Percentiles rank a stretch among this genome's conserved stretches.
phyloP scores from a whole-genome alignment of 2,888 invertebrate species.

The Taphrorychus bicolor region DNA sequence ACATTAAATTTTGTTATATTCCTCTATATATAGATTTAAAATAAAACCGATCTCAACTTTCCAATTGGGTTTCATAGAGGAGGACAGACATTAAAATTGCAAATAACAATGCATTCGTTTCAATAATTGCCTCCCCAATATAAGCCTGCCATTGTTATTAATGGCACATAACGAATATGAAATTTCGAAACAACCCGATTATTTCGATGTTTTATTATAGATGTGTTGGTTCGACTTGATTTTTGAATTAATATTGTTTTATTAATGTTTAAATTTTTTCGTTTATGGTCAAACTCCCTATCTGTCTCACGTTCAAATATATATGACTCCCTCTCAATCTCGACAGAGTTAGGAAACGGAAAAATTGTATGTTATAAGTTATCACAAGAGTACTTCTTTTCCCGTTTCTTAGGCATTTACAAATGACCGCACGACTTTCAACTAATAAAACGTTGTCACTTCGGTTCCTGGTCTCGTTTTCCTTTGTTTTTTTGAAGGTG shows the following conservation, averaged over 20 bases:
- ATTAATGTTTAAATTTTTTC: too few relatives aligned
- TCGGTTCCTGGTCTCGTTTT: conserved; percentile 15
- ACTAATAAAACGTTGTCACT: conserved; percentile 21
- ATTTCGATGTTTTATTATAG: neutral
- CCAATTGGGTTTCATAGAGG: neutral
- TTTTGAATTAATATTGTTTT: neutral
- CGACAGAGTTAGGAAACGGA: too few relatives aligned
- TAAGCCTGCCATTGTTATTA: neutral
- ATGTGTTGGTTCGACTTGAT: neutral
- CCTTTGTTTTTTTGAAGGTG: conserved; percentile 8
- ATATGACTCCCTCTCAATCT: too few relatives aligned
- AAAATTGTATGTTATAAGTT: neutral
- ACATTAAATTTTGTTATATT: too few relatives aligned
- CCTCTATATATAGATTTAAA: neutral
- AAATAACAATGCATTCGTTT: conserved; percentile 1
- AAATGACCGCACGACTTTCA: neutral
- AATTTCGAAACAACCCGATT: neutral
- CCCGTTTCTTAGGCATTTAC: neutral
- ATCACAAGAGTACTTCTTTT: neutral
- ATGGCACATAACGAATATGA: conserved; percentile 1
- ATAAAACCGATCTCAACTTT: neutral
- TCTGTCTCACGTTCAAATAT: too few relatives aligned
- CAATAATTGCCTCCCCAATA: neutral
- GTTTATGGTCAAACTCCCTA: too few relatives aligned
- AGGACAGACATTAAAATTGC: neutral